Base-by-base conservation (phyloP, 1,140 invertebrate genomes). In the Leucophenga varia region DNA sequence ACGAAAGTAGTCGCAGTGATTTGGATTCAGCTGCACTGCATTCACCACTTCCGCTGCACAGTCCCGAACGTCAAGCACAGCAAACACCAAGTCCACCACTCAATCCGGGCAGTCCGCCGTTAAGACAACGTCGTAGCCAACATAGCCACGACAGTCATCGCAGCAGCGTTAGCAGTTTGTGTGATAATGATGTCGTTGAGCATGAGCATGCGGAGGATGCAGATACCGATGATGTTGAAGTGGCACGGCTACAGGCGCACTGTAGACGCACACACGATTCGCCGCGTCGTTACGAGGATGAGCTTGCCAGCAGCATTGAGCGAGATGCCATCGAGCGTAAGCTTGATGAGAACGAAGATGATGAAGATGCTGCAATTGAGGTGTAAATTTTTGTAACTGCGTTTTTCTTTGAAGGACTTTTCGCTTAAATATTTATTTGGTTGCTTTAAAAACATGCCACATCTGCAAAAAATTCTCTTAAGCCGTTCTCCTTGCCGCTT, bases 61-160 rank as follows among this genome's bases (percentile, higher is more conserved):
- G 22, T 25, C 22, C n/a, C n/a, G n/a, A n/a, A n/a, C n/a, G n/a
- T n/a, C 25, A 30, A 7, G 25, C 25, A 30, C 32, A 35, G 10
- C 5, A 58, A 32, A 59, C 70, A 18, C 67, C 70, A 9, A 75
- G 72, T 53, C 72, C 72, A 35, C 67, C 58, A 13, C 50, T 75
- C 0, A 73, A 75, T 68, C 69, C 72, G 8, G 72, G 72, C 17
- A 74, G 67, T 56, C 69, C 72, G 35, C 70, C 67, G 7, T 47
- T n/a, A n/a, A n/a, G n/a, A n/a, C n/a, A 57, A n/a, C 48, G 61
- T 1, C 49, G 46, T 25, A 50, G 35, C 39, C 36, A 19, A 40
- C 37, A 22, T 41, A 25, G 13, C 28, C 43, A 6, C 17, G 7
- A 13, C 34, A 22, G 32, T n/a, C 4, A 17, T 9, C 12, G 35